phyloP scores from a whole-genome alignment of 1,140 invertebrate species.

The Acromyrmex echinatior region DNA sequence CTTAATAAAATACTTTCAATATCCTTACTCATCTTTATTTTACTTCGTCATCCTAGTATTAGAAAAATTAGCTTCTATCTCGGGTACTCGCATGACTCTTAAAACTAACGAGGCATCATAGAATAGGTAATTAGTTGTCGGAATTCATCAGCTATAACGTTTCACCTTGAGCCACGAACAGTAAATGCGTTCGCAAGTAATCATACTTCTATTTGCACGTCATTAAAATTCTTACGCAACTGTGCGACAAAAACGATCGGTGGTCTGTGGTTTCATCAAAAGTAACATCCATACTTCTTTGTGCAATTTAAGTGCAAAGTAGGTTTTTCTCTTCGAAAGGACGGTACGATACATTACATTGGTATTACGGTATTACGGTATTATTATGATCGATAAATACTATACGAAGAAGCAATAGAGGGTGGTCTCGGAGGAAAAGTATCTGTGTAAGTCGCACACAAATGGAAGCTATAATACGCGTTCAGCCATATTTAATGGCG shows the following conservation, averaged over 20 bases:
- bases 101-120: constrained; percentile 49
- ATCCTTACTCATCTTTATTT: background rate
- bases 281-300: background rate
- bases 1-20: constrained; percentile 24
- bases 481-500: constrained; percentile 68
- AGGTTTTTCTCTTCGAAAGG: background rate
- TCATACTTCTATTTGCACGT: constrained; percentile 46
- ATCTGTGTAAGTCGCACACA: constrained; percentile 10
- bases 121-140: constrained; percentile 46
- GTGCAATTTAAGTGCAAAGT: background rate
- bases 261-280: constrained; percentile 13
- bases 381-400: constrained; percentile 23
- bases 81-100: constrained; percentile 38
- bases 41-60: constrained; percentile 30
- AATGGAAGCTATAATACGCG: constrained; percentile 61
- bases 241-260: constrained; percentile 21
- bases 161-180: constrained; percentile 19
- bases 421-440: constrained; percentile 28
- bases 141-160: constrained; percentile 39
- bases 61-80: constrained; percentile 23
- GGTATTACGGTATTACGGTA: background rate
- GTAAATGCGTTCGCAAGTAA: constrained; percentile 44
- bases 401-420: background rate
- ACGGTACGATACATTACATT: background rate
- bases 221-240: constrained; percentile 43